These are phyloP conservation scores for Oceanites oceanicus DNA, from an alignment of 2,113 vertebrate species.

Conservation along the genomic window DNA sequence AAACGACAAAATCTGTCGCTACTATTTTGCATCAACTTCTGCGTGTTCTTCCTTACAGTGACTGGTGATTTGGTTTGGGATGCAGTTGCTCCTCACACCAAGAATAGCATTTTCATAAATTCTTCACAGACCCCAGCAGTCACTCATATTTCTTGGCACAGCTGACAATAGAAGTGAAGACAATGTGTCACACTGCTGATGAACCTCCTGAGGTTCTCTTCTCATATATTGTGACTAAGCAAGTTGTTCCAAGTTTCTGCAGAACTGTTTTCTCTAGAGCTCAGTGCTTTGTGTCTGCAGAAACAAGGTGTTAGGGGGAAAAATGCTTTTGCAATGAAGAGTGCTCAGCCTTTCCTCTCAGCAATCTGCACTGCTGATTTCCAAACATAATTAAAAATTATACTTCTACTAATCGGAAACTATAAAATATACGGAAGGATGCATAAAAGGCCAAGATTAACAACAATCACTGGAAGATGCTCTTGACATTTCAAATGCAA, in stretches of 20 bases:
- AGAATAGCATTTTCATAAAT: background rate
- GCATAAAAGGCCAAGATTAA: background rate
- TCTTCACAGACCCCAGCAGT: background rate
- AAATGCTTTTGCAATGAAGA: background rate
- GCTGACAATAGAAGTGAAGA: background rate
- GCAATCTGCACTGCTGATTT: background rate
- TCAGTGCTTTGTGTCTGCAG: background rate
- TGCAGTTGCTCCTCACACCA: background rate
- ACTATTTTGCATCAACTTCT: background rate
- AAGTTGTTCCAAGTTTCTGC: background rate
- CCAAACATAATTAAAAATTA: background rate
- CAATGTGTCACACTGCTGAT: background rate
- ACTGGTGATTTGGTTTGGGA: background rate
- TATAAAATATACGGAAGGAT: background rate
- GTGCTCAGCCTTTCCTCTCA: background rate
- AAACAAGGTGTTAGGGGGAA: background rate
- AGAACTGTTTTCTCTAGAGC: background rate
- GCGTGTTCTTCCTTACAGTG: background rate
- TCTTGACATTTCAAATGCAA: constrained; percentile 45
- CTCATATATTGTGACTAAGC: background rate
- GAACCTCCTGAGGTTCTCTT: background rate
- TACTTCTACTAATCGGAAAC: background rate
- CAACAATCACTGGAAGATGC: background rate
- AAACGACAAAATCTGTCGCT: background rate
- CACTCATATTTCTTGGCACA: background rate